Conservation (phyloP, 1,140 invertebrate species). For the Danaus melanippus region DNA sequence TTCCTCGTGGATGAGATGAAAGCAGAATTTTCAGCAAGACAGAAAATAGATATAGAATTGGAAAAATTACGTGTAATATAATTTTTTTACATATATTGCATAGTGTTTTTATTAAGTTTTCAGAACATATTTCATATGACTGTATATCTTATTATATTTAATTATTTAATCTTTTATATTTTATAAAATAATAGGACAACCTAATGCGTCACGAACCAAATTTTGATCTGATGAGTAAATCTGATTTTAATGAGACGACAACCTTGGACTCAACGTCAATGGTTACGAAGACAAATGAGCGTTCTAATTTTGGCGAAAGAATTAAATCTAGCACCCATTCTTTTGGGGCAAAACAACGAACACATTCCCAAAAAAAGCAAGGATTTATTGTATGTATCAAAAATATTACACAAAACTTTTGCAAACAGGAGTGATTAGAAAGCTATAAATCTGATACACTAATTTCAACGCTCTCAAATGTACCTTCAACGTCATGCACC, state of each 20-base stretch:
- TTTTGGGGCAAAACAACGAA: not conserved
- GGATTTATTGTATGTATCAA: no score
- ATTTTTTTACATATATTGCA: not conserved
- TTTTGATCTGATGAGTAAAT: constrained; percentile 7
- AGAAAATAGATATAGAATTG: constrained; percentile 41
- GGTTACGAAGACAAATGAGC: not conserved
- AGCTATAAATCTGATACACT: no score
- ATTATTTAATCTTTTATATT: not conserved
- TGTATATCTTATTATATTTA: not conserved
- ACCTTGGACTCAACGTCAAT: not conserved
- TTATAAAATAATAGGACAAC: constrained; percentile 17
- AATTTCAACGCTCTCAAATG: no score
- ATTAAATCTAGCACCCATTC: constrained; percentile 4
- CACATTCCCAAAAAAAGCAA: no score
- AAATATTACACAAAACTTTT: no score
- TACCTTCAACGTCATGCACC: no score
- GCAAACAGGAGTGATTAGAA: no score
- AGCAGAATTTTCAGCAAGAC: constrained; percentile 36
- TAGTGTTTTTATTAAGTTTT: not conserved
- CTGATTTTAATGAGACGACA: constrained; percentile 5
- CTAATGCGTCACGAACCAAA: constrained; percentile 14
- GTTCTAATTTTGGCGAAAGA: not conserved
- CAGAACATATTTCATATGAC: not conserved
- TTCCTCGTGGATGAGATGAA: constrained; percentile 47
- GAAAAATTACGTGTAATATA: constrained; percentile 40